phyloP scores from a whole-genome alignment of 2,888 invertebrate species.

The Eurois occulta region DNA sequence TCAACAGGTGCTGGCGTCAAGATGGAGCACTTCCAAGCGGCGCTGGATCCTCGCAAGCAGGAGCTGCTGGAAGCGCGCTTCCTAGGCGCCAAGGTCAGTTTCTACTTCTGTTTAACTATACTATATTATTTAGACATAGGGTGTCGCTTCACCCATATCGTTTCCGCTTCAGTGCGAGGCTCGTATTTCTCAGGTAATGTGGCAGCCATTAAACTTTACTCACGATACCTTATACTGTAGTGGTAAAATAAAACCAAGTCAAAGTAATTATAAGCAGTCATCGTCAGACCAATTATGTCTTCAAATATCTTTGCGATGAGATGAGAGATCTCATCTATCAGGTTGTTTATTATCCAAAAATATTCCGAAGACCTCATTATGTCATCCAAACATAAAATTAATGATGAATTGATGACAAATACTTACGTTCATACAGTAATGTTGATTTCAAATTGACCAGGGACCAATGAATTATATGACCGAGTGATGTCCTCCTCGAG shows the following conservation, averaged over 20 bases:
- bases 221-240: constrained; percentile 1
- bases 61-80: constrained; percentile 99
- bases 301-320: background rate
- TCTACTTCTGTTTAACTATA: constrained; percentile 28
- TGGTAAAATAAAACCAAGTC: constrained; percentile 16
- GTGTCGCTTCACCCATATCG: constrained; percentile 19
- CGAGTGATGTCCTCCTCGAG: constrained; percentile 1
- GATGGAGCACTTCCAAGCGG: constrained; percentile 99
- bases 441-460: constrained; percentile 1
- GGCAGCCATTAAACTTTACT: constrained; percentile 42
- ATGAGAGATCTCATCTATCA: background rate
- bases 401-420: constrained; percentile 24
- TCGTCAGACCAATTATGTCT: background rate
- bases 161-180: constrained; percentile 34
- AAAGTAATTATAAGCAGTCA: constrained; percentile 2
- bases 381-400: constrained; percentile 1
- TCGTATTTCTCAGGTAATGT: constrained; percentile 43
- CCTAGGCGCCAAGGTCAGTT: constrained; percentile 98
- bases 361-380: background rate
- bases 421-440: background rate
- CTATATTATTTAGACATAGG: constrained; percentile 15
- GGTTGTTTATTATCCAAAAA: background rate
- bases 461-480: background rate
- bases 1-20: constrained; percentile 96
- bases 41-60: constrained; percentile 99